Percentiles rank a stretch among this genome's conserved stretches.
phyloP scores from a whole-genome alignment of 2,113 vertebrate genomes.

The Cololabis saira region DNA sequence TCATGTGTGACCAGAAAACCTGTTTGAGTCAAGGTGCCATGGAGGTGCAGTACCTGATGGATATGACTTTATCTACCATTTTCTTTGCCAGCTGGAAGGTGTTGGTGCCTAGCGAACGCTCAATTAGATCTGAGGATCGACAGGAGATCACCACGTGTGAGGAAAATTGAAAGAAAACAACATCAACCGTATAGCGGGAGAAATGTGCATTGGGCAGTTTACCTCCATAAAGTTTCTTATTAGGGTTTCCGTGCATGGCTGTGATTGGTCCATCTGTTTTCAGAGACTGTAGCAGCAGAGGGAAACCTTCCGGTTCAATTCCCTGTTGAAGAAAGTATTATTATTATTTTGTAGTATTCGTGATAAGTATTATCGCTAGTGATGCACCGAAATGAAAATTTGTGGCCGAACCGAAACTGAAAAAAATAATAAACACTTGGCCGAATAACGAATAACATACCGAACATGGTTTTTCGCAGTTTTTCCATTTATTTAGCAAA shows the following conservation, averaged over 20 bases:
- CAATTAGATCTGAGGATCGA: constrained; percentile 83
- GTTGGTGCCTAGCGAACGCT: constrained; percentile 82
- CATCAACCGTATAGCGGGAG: not conserved
- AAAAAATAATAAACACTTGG: no score
- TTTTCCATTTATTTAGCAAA: no score
- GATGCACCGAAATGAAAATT: no score
- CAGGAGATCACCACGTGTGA: constrained; percentile 7
- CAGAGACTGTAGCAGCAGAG: constrained; percentile 84
- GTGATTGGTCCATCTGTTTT: constrained; percentile 81
- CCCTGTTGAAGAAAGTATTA: constrained; percentile 79
- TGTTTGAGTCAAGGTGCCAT: not conserved
- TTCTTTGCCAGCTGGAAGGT: constrained; percentile 87
- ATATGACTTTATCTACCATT: constrained; percentile 87
- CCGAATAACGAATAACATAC: no score
- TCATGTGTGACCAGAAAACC: not conserved
- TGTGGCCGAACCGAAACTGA: no score
- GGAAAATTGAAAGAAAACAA: not conserved
- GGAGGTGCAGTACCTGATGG: constrained; percentile 83
- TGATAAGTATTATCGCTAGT: no score
- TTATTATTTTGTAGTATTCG: not conserved
- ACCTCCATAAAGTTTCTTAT: constrained; percentile 89
- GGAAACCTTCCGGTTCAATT: constrained; percentile 87
- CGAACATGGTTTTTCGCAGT: no score
- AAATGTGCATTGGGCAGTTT: constrained; percentile 9
- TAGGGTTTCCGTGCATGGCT: constrained; percentile 79